Evolutionary conservation across 2,888 invertebrate genomes (phyloP).

Genomic region (Dynastes tityus): DNA sequence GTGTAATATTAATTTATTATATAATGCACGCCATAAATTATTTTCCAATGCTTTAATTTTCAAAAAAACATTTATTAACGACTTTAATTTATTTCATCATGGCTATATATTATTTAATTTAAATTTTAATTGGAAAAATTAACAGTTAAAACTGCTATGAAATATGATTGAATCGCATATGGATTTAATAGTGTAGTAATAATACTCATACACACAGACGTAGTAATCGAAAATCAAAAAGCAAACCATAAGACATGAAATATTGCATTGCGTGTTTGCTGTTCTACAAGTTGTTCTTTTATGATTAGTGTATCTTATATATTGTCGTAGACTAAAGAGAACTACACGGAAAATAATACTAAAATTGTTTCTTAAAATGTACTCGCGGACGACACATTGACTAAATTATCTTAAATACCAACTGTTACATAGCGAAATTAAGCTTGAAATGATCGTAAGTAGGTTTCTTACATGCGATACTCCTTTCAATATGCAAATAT

Average conservation of each 20-base stretch:
- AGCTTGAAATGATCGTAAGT: conserved; percentile 16
- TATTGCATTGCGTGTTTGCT: conserved; percentile 2
- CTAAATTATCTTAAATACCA: conserved; percentile 5
- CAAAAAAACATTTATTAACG: too few species aligned
- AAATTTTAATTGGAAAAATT: conserved; percentile 3
- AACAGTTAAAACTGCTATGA: background rate
- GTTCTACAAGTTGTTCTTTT: conserved; percentile 4
- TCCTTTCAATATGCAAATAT: conserved; percentile 22
- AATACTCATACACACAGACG: background rate
- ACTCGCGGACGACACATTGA: background rate
- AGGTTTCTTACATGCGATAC: conserved; percentile 19
- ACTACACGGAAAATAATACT: conserved; percentile 14
- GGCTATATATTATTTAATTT: background rate
- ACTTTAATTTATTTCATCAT: background rate
- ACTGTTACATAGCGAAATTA: conserved; percentile 16
- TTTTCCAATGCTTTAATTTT: too few species aligned
- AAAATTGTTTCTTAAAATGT: conserved; percentile 17
- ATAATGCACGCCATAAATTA: too few species aligned
- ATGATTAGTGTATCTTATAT: background rate
- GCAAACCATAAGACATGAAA: conserved; percentile 1
- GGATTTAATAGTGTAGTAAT: conserved; percentile 8
- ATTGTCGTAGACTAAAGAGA: background rate
- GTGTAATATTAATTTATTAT: too few species aligned
- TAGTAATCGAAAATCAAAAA: conserved; percentile 4
- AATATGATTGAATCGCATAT: background rate